These are phyloP conservation scores for Pantherophis guttatus DNA, from an alignment of 2,113 vertebrate species.

Conservation along the genomic window DNA sequence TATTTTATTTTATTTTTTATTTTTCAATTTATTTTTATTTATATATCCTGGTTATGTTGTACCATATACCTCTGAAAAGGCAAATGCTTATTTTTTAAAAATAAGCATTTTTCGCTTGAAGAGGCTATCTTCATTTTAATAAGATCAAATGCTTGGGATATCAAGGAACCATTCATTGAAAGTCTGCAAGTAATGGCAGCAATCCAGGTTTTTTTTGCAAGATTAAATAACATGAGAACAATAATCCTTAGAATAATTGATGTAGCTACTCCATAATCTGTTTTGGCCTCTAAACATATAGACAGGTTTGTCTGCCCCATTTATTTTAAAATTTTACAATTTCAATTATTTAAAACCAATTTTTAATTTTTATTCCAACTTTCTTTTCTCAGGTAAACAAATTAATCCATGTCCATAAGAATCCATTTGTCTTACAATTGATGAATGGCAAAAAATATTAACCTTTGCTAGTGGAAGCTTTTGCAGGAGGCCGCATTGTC, in stretches of 20 bases:
- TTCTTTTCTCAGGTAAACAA: background rate
- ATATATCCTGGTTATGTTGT: background rate
- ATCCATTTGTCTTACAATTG: background rate
- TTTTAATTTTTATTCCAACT: background rate
- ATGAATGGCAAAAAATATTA: background rate
- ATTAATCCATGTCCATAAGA: background rate
- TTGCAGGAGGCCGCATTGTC: slow-evolving; percentile 90
- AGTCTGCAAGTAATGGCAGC: background rate
- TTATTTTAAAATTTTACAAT: background rate
- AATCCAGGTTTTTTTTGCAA: background rate
- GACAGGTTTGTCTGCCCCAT: background rate
- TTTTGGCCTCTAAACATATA: background rate
- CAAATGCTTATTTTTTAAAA: background rate
- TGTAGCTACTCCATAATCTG: background rate
- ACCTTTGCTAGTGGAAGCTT: slow-evolving; percentile 82
- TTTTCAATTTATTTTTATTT: background rate
- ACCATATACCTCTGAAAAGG: background rate
- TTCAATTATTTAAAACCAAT: background rate
- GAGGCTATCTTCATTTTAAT: background rate
- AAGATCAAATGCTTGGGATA: too few species aligned
- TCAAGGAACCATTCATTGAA: background rate
- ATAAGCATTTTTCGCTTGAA: background rate
- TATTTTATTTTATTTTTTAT: too few species aligned
- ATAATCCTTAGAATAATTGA: background rate
- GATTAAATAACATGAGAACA: background rate